A percentile compares a stretch with the other conserved stretches of the same genome.
Evolutionary conservation across 2,888 invertebrate genomes (phyloP).

Genomic region (Metallyticus violacea): DNA sequence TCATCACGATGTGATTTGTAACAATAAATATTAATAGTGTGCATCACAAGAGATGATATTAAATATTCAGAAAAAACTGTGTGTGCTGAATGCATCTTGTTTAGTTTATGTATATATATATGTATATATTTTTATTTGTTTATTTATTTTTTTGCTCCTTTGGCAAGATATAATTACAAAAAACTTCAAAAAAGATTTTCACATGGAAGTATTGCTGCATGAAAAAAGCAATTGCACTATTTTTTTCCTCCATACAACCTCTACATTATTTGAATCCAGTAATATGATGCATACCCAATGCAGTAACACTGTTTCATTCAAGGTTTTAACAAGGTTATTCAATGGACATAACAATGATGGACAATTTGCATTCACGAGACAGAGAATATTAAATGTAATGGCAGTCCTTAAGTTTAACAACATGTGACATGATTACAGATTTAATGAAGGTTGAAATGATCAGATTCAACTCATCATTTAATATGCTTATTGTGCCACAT

Average conservation of each 20-base stretch:
- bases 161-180: conserved; percentile 1
- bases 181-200: conserved; percentile 6
- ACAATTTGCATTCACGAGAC: neutral
- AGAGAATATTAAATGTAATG: neutral
- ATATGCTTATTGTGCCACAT: neutral
- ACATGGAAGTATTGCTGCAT: conserved; percentile 18
- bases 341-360: neutral
- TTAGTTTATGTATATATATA: neutral
- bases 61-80: conserved; percentile 15
- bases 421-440: neutral
- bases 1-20: conserved; percentile 9
- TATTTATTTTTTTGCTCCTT: neutral
- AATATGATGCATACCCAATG: neutral
- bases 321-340: neutral
- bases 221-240: neutral
- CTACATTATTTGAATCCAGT: neutral
- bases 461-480: neutral
- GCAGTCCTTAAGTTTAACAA: neutral
- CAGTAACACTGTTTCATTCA: neutral
- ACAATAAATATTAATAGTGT: conserved; percentile 15
- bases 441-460: neutral
- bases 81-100: neutral
- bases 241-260: neutral
- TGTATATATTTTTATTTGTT: neutral
- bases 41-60: conserved; percentile 23